phyloP scores from a whole-genome alignment of 2,113 vertebrate genomes.

The Chaenogobius annularis region DNA sequence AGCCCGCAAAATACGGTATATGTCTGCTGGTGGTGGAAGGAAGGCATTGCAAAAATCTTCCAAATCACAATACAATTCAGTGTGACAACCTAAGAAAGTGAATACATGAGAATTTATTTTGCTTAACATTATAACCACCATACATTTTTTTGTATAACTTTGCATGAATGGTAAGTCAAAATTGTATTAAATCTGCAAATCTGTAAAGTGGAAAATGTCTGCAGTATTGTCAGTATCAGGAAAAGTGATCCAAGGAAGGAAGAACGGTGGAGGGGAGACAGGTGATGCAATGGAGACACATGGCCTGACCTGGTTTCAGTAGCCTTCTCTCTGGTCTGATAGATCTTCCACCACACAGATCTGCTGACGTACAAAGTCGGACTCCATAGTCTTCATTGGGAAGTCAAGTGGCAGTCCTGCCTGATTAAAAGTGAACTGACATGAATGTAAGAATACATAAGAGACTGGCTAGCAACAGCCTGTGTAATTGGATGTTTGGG shows the following conservation, averaged over 20 bases:
- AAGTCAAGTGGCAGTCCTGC: constrained; percentile 55
- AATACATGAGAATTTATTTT: no score
- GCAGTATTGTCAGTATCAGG: not conserved
- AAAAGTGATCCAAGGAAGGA: not conserved
- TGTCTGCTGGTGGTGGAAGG: no score
- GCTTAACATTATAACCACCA: no score
- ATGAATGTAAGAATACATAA: constrained; percentile 33
- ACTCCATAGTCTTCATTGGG: constrained; percentile 9
- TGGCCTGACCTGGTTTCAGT: not conserved
- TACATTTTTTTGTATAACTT: no score
- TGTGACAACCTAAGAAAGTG: no score
- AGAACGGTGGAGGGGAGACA: not conserved
- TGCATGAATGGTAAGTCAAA: no score
- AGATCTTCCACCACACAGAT: not conserved
- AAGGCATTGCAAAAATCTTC: no score
- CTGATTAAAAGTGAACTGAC: constrained; percentile 55
- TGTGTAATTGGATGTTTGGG: constrained; percentile 9
- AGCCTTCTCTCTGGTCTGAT: not conserved
- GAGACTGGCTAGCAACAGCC: constrained; percentile 4
- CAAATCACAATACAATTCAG: no score
- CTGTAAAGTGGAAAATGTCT: not conserved
- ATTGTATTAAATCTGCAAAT: no score
- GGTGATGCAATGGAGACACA: not conserved
- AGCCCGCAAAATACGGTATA: no score
- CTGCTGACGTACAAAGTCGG: constrained; percentile 57